Conservation (phyloP, 2,797 vertebrate species). For the Rhincodon typus region DNA sequence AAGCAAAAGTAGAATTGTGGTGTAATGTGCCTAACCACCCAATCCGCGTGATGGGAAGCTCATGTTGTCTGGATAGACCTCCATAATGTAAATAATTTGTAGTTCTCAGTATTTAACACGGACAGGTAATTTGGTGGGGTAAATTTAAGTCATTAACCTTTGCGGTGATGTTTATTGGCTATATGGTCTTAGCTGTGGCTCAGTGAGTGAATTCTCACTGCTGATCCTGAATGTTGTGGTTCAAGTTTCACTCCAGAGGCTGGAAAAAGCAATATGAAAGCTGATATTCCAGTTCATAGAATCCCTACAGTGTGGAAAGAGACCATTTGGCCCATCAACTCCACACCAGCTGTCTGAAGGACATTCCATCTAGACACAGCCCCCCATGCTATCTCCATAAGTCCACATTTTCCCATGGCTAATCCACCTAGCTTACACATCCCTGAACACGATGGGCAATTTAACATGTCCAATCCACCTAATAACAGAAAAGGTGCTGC, state of each 20-base stretch:
- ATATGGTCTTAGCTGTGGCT: neutral
- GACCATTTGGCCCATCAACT: no score
- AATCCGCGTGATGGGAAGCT: neutral
- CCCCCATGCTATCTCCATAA: no score
- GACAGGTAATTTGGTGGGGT: neutral
- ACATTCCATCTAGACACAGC: no score
- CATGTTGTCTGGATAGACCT: neutral
- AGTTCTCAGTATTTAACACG: neutral
- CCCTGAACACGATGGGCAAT: no score
- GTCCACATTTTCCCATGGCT: no score
- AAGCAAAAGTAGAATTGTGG: neutral
- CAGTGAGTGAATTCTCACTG: neutral
- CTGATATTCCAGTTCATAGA: neutral
- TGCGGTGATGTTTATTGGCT: neutral
- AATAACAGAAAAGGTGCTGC: neutral
- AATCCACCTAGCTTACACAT: no score
- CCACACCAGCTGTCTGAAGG: no score
- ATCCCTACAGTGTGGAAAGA: no score
- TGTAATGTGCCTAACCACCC: neutral
- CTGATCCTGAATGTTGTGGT: neutral
- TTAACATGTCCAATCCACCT: no score
- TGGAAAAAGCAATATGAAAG: neutral
- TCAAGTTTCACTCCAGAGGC: neutral
- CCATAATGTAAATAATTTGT: neutral
- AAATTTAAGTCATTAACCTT: neutral